Base-by-base conservation (phyloP, 1,140 invertebrate species). In the Drosophila elegans region DNA sequence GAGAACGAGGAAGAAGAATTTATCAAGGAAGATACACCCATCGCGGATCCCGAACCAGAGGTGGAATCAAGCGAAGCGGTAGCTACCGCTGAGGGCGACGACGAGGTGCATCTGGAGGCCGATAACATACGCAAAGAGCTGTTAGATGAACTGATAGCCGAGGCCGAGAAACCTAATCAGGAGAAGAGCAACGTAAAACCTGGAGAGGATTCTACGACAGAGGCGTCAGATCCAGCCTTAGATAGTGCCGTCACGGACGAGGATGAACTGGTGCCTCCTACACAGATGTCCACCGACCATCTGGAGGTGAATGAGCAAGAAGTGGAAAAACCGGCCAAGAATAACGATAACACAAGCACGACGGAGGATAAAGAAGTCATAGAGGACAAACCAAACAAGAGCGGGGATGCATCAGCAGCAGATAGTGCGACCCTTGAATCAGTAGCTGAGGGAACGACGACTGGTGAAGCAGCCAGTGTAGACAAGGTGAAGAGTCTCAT, bases 401-500 rank as follows among this genome's bases (percentile, higher is more conserved):
- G 59, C 36, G 45, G 25, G 4, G 55, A 76, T 11, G 36, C 10
- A 12, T 32, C 7, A 16, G 45, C 7, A 13, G 27, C 25, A 27
- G 36, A 56, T 12, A 48, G 59, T 49, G 27, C 42, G 7, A 44
- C 54, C 16, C 13, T 39, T 38, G 51, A 42, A 16, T 41, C 27
- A 12, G 60, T 44, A 10, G 41, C 42, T 25, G 64, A 53, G 39
- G 48, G 32, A 51, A 51, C 55, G 13, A 9, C 36, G 13, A 11
- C 39, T 6, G 12, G 21, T 16, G 54, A 44, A 27, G 63, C 39
- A 39, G 42, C 49, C 29, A 63, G 59, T 36, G 75, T 68, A 44
- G 73, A 61, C 5, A 90, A 78, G 48, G 59, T 92, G 7, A 92
- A 91, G 59, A 92, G 82, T 80, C 75, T 92, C 61, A 91, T 92